phyloP scores from a whole-genome alignment of 2,113 vertebrate genomes.

The Cricetomys ansorgei region DNA sequence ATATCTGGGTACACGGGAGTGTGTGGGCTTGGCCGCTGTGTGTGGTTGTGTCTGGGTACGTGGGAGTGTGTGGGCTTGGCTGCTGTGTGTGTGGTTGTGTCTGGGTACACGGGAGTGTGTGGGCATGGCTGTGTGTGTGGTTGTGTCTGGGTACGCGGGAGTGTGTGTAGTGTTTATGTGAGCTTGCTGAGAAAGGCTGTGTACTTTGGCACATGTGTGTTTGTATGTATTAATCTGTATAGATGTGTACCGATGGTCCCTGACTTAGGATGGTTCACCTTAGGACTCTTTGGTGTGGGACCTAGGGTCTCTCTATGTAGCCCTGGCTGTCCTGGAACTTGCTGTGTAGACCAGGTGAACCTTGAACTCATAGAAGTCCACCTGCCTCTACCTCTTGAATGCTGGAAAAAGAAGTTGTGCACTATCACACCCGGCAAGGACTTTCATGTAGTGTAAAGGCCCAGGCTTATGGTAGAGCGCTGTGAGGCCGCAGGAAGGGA shows the following conservation, averaged over 20 bases:
- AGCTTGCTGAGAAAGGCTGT: not conserved
- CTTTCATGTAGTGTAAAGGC: too few relatives aligned
- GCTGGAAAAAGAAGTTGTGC: not conserved
- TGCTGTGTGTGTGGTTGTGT: too few relatives aligned
- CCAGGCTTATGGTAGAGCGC: not conserved
- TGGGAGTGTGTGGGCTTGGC: too few relatives aligned
- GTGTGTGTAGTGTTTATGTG: not conserved
- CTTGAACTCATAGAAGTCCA: not conserved
- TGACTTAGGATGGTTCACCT: not conserved
- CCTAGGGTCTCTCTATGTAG: not conserved
- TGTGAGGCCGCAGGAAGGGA: not conserved
- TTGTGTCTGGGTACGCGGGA: not conserved
- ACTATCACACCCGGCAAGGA: not conserved
- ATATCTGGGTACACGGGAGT: not conserved
- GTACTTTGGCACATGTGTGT: not conserved
- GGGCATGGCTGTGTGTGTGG: not conserved
- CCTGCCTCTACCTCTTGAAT: not conserved
- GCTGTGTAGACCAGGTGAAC: not conserved
- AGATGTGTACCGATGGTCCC: not conserved
- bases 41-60: not conserved
- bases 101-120: too few relatives aligned
- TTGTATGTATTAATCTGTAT: not conserved
- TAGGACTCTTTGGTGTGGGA: not conserved
- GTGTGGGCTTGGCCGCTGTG: not conserved
- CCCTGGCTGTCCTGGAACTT: not conserved